These are phyloP conservation scores for Microvelia longipes DNA, from an alignment of 1,140 invertebrate species.

Conservation along the genomic window DNA sequence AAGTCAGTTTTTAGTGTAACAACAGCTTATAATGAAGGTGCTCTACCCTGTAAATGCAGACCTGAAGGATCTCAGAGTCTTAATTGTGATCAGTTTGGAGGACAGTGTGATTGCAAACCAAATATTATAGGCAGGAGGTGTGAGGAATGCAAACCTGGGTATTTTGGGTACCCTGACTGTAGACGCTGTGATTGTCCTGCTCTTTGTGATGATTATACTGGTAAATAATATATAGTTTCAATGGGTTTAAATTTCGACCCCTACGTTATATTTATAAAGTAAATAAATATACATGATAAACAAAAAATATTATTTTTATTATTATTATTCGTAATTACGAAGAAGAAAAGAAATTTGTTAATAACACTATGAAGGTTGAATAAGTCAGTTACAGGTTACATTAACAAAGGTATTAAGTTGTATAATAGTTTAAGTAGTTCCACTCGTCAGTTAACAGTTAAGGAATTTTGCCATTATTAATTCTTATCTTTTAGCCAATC, in stretches of 20 bases:
- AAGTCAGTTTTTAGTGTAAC: conserved; percentile 87
- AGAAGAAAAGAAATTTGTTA: no score
- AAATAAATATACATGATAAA: not conserved
- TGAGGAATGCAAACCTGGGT: conserved; percentile 77
- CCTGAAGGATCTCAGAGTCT: conserved; percentile 76
- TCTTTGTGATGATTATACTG: conserved; percentile 56
- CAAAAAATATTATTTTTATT: no score
- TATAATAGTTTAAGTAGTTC: no score
- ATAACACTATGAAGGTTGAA: no score
- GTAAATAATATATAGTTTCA: no score
- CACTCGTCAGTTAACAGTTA: no score
- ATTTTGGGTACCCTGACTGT: conserved; percentile 90
- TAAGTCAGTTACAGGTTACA: no score
- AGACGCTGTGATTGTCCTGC: conserved; percentile 74
- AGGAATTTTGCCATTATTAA: no score
- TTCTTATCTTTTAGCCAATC: no score
- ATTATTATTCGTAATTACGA: no score
- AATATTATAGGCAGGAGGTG: conserved; percentile 90
- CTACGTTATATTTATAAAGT: not conserved
- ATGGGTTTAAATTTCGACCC: no score
- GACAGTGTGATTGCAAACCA: conserved; percentile 83
- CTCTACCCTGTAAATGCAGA: conserved; percentile 76
- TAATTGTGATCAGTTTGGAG: conserved; percentile 79
- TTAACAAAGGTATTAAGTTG: no score
- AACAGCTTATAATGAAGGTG: conserved; percentile 84